A percentile compares a stretch with the other conserved stretches of the same genome.
These are phyloP conservation scores for Hofmannophila pseudospretella DNA, from an alignment of 2,888 invertebrate species.

Conservation along the genomic window DNA sequence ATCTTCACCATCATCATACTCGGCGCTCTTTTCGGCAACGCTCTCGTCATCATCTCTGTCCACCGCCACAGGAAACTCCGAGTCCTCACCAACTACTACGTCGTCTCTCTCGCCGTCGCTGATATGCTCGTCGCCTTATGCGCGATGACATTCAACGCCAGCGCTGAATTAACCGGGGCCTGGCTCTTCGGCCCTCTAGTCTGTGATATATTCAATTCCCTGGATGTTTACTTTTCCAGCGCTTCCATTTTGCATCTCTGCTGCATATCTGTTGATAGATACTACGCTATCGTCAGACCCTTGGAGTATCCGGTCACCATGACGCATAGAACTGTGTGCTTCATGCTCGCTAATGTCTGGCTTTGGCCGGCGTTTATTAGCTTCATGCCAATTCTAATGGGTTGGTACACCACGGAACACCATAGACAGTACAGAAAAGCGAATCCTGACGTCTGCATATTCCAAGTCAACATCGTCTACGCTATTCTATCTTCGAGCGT, in stretches of 20 bases:
- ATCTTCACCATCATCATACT: constrained; percentile 92
- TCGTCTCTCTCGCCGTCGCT: constrained; percentile 95
- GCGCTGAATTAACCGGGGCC: constrained; percentile 89
- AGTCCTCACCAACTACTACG: constrained; percentile 96
- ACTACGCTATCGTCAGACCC: constrained; percentile 94
- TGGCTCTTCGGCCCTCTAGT: constrained; percentile 94
- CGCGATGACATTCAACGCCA: constrained; percentile 95
- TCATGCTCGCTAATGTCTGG: constrained; percentile 94
- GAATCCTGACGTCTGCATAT: constrained; percentile 87
- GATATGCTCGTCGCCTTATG: constrained; percentile 95
- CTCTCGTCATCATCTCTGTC: constrained; percentile 92
- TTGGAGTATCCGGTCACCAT: constrained; percentile 94
- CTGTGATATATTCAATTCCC: constrained; percentile 96
- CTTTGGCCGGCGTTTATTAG: constrained; percentile 94
- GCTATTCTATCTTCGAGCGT: constrained; percentile 93
- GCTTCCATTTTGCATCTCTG: constrained; percentile 95
- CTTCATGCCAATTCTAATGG: constrained; percentile 96
- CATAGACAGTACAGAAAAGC: constrained; percentile 80
- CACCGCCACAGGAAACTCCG: constrained; percentile 88
- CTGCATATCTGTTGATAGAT: constrained; percentile 95
- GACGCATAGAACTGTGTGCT: constrained; percentile 88
- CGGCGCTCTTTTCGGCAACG: constrained; percentile 94
- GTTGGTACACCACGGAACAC: constrained; percentile 94
- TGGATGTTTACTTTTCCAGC: constrained; percentile 95
- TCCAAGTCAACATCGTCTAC: constrained; percentile 91